Percentiles rank a stretch among this genome's conserved stretches.
phyloP scores from a whole-genome alignment of 2,113 vertebrate species.

The Hippocampus zosterae region DNA sequence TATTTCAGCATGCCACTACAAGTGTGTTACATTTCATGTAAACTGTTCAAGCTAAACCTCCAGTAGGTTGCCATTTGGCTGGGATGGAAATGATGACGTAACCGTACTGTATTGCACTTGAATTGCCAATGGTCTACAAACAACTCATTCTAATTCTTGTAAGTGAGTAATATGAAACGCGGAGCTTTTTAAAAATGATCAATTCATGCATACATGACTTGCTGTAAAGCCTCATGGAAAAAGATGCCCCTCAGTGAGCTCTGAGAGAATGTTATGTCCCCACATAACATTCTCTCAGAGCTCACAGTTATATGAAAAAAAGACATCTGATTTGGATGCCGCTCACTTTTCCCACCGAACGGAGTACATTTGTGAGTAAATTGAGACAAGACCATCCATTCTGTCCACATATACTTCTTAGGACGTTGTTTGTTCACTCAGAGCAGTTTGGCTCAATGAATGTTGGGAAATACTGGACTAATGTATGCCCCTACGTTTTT shows the following conservation, averaged over 20 bases:
- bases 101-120: not conserved
- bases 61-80: too few species aligned
- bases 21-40: too few species aligned
- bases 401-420: too few species aligned
- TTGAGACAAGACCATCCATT: not conserved
- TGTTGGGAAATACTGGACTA: not conserved
- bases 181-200: conserved; percentile 15
- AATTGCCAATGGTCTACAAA: not conserved
- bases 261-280: too few species aligned
- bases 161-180: not conserved
- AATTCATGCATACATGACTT: conserved; percentile 30
- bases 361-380: too few species aligned
- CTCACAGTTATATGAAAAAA: too few species aligned
- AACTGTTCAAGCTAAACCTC: too few species aligned
- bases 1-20: too few species aligned
- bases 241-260: conserved; percentile 12
- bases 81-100: too few species aligned
- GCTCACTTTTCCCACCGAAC: too few species aligned
- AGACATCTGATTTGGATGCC: too few species aligned
- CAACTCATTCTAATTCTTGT: not conserved
- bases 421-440: not conserved
- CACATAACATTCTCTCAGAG: conserved; percentile 6
- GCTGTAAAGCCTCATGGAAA: conserved; percentile 28
- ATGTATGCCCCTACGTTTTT: conserved; percentile 16
- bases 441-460: not conserved